Evolutionary conservation across 2,888 invertebrate genomes (phyloP).

Genomic region (Myopa tessellatipennis): DNA sequence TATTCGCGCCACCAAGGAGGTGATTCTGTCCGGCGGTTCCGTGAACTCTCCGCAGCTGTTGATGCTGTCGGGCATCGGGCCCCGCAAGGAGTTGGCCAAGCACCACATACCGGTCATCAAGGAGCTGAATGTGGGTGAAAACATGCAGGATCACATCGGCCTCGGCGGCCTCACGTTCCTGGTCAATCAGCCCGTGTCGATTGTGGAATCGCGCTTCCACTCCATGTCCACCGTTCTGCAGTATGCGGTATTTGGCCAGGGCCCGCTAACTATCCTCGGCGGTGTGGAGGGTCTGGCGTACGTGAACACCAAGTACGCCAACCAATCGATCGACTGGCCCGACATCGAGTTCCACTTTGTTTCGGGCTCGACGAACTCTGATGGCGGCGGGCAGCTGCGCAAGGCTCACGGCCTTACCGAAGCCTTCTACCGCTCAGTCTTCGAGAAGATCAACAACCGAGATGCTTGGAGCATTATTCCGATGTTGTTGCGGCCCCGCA

Average conservation of each 20-base stretch:
- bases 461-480: constrained; percentile 89
- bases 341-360: constrained; percentile 92
- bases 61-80: constrained; percentile 92
- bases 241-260: constrained; percentile 85
- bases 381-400: constrained; percentile 83
- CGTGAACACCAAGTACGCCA: constrained; percentile 87
- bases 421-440: constrained; percentile 79
- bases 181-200: constrained; percentile 81
- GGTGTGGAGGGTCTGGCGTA: constrained; percentile 92
- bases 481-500: constrained; percentile 85
- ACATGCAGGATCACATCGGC: constrained; percentile 90
- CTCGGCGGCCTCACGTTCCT: constrained; percentile 86
- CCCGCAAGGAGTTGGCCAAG: constrained; percentile 77
- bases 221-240: constrained; percentile 83
- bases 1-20: constrained; percentile 84
- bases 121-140: constrained; percentile 85
- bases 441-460: constrained; percentile 78
- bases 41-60: constrained; percentile 93
- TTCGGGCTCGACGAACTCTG: constrained; percentile 87
- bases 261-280: constrained; percentile 87
- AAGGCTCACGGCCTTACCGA: constrained; percentile 84
- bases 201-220: constrained; percentile 83
- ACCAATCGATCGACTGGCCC: constrained; percentile 83
- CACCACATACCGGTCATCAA: constrained; percentile 83
- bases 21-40: constrained; percentile 90